Base-by-base conservation (phyloP, 1,140 invertebrate species). In the Drosophila erecta region DNA sequence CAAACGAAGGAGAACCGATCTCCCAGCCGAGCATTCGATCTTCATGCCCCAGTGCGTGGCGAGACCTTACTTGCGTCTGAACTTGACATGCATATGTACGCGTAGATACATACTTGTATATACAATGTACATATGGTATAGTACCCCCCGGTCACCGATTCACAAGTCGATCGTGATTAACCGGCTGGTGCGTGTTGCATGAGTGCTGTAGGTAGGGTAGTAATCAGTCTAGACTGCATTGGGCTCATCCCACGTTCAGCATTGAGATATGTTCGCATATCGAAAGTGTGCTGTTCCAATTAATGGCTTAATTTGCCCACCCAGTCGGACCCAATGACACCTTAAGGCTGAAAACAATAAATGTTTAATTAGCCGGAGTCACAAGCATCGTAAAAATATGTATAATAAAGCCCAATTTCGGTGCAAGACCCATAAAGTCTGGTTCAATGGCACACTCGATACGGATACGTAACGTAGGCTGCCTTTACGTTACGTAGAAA, bases 41-140 rank as follows among this genome's bases (percentile, higher is more conserved):
- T 87, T 87, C 84, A 87, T 62, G 84, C 79, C 83, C 79, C 75
- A 89, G 71, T 66, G 83, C 70, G 62, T 50, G 56, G 51, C 47
- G 41, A 83, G 75, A 83, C 83, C 83, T 87, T 87, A 86, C 60
- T 58, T 51, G 46, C 30, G 49, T 20, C 62, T 87, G 83, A 87
- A 87, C 83, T 87, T 87, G 83, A 87, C 83, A 87, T 83, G 75
- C 79, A 89, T 87, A 76, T 81, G 47, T n/a, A n/a, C 2, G 3
- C 41, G 22, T n/a, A 17, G n/a, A n/a, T 24, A 24, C 24, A 17
- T 17, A 17, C 17, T 17, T 17, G 17, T 17, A 27, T 27, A 27
- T 24, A 24, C n/a, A n/a, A n/a, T 24, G 24, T 24, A 3, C 24
- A 30, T 50, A 50, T 50, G 11, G 24, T 30, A 7, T 15, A 14